These are phyloP conservation scores for Busseola fusca DNA, from an alignment of 2,888 invertebrate genomes.

Conservation along the genomic window DNA sequence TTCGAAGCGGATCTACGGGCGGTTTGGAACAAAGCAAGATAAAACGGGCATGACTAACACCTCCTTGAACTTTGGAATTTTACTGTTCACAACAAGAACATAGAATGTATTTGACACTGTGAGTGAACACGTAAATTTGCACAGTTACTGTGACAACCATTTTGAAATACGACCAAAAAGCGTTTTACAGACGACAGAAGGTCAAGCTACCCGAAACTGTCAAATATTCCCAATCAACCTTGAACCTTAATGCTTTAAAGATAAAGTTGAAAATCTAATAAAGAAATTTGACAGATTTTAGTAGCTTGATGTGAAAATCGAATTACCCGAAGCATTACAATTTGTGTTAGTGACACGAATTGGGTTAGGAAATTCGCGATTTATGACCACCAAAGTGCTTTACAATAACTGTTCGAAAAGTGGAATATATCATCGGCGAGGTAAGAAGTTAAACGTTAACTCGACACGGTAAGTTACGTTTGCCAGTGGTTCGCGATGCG, in stretches of 20 bases:
- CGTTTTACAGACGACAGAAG: too few relatives aligned
- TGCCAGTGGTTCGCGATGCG: slow-evolving; percentile 66
- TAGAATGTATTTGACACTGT: slow-evolving; percentile 55
- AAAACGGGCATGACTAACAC: slow-evolving; percentile 58
- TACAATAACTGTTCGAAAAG: slow-evolving; percentile 40
- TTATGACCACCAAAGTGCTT: slow-evolving; percentile 16
- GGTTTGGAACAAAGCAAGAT: slow-evolving; percentile 59
- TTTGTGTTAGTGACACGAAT: slow-evolving; percentile 33
- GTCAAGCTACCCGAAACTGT: too few relatives aligned
- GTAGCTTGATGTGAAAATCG: slow-evolving; percentile 4
- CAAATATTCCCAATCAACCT: too few relatives aligned
- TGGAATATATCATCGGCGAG: slow-evolving; percentile 46
- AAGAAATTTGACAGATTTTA: too few relatives aligned
- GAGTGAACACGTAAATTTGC: slow-evolving; percentile 39
- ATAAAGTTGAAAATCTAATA: too few relatives aligned
- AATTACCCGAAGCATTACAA: slow-evolving; percentile 21
- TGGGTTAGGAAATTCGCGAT: slow-evolving; percentile 26
- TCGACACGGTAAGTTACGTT: slow-evolving; percentile 51
- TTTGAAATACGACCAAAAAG: slow-evolving; percentile 24
- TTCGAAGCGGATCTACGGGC: slow-evolving; percentile 52
- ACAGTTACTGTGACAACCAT: slow-evolving; percentile 25
- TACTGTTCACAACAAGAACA: slow-evolving; percentile 42
- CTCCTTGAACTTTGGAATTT: slow-evolving; percentile 68
- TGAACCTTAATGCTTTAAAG: too few relatives aligned
- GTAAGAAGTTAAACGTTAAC: slow-evolving; percentile 50